Conservation (phyloP, 1,140 invertebrate species). For the Propsilocerus akamusi region DNA sequence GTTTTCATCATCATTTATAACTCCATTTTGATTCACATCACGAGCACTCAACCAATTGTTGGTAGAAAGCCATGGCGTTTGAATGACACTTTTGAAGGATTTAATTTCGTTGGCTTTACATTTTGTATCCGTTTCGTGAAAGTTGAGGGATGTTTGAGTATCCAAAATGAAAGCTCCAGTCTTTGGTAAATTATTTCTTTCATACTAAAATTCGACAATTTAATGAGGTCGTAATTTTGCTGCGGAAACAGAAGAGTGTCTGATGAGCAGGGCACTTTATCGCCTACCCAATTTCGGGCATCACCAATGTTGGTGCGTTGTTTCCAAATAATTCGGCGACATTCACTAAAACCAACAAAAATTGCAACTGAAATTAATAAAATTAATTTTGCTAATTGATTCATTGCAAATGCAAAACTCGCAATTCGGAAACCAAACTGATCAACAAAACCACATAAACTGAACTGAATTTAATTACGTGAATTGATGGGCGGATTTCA, state of each 20-base stretch:
- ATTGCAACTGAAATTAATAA: not conserved
- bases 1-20: no score
- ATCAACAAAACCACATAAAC: not conserved
- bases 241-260: not conserved
- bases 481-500: not conserved
- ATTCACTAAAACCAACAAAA: not conserved
- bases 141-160: not conserved
- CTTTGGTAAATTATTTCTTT: not conserved
- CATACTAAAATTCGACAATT: not conserved
- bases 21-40: not conserved
- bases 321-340: not conserved
- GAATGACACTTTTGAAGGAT: not conserved
- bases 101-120: not conserved
- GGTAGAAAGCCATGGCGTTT: not conserved
- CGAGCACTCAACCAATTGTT: not conserved
- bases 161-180: not conserved
- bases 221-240: not conserved
- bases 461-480: not conserved
- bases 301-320: not conserved
- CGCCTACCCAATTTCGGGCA: not conserved
- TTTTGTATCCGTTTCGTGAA: not conserved
- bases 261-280: not conserved
- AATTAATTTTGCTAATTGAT: slow-evolving; percentile 1
- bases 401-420: not conserved
- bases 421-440: not conserved